Conservation (phyloP, 2,888 invertebrate species). For the Formica aserva region DNA sequence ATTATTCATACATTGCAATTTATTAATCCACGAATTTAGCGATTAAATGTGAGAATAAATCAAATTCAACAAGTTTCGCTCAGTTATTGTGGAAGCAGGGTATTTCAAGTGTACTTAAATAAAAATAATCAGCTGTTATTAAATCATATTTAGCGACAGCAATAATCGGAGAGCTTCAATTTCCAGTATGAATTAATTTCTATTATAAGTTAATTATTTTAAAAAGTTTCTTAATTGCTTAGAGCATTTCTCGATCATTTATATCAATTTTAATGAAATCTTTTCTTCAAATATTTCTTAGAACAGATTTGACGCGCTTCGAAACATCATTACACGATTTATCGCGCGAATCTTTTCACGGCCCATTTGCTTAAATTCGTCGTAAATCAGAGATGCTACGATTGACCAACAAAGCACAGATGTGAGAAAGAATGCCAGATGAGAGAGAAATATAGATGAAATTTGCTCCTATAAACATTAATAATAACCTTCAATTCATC, state of each 20-base stretch:
- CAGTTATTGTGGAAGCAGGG: no score
- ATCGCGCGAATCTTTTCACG: not conserved
- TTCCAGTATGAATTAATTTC: not conserved
- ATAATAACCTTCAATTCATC: conserved; percentile 40
- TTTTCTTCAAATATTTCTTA: conserved; percentile 10
- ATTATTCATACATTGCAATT: no score
- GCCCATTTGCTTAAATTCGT: not conserved
- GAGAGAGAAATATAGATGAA: conserved; percentile 53
- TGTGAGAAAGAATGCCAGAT: not conserved
- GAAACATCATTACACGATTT: not conserved
- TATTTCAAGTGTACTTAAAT: no score
- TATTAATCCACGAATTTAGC: not conserved
- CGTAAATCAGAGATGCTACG: conserved; percentile 1
- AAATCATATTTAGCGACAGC: not conserved
- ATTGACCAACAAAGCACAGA: conserved; percentile 11
- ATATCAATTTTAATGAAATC: not conserved
- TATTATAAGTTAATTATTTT: not conserved
- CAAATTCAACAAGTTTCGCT: not conserved
- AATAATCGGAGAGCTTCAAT: not conserved
- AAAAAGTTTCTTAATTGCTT: not conserved
- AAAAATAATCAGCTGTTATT: not conserved
- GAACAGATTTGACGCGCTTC: not conserved
- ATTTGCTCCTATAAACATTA: conserved; percentile 35
- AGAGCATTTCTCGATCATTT: not conserved
- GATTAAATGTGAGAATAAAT: not conserved